phyloP scores from a whole-genome alignment of 2,797 vertebrate genomes.

The Dermochelys coriacea region DNA sequence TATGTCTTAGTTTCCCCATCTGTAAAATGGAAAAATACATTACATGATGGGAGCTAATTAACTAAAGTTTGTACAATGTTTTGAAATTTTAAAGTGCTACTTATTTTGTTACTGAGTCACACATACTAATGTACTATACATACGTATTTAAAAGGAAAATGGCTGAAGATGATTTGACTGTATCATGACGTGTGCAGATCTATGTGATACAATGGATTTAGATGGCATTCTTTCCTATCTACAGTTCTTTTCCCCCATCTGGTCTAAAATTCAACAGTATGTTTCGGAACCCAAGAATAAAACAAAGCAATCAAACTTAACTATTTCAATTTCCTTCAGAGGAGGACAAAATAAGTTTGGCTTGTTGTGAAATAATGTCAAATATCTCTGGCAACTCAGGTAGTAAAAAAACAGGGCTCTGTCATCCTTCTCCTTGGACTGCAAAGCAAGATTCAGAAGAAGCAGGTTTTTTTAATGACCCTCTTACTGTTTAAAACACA shows the following conservation, averaged over 20 bases:
- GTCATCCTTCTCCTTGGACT: no score
- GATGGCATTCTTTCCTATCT: accelerated
- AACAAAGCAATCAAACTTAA: not conserved
- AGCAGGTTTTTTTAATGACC: accelerated
- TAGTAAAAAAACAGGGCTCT: accelerated
- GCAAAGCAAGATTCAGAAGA: accelerated
- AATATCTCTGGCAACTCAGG: not conserved
- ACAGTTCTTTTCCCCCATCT: not conserved
- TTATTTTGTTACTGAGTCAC: not conserved
- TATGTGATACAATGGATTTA: not conserved
- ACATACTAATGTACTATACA: not conserved
- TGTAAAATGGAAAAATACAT: not conserved
- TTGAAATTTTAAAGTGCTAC: not conserved
- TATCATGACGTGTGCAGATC: not conserved
- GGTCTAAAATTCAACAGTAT: accelerated
- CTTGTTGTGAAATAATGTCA: not conserved
- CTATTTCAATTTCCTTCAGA: accelerated
- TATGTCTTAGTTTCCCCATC: not conserved
- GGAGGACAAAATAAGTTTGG: not conserved
- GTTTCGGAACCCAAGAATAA: not conserved
- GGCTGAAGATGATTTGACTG: accelerated
- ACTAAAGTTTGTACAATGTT: not conserved
- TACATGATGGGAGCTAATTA: not conserved
- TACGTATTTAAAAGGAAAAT: not conserved
- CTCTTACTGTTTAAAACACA: accelerated